Evolutionary conservation across 2,888 invertebrate species (phyloP), one percentile per base, ranked within the genome.

Genomic region (Actias luna): DNA sequence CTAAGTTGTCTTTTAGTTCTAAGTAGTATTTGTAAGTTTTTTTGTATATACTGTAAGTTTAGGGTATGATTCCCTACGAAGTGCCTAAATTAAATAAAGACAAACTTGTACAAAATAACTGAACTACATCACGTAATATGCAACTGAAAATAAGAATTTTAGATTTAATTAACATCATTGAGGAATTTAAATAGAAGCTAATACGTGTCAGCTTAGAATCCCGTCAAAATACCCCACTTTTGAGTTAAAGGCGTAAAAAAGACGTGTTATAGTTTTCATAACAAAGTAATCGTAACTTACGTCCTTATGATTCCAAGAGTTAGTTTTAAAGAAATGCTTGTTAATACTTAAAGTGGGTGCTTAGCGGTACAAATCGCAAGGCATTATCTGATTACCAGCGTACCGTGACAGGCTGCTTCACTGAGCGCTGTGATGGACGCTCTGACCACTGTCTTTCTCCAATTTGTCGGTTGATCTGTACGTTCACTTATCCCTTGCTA

Each of bases 381-480:
- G 27, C 52, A 52, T 52, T 52, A 52, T 55, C 55, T 55, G 55
- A 55, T 55, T 55, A 55, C 29, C n/a, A 8, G 29, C 29, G 29
- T 55, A 61, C 36, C 52, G 31, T 52, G 27, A 50, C 46, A 18
- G 61, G 33, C 55, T 55, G 55, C 55, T 55, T 55, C 29, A 55
- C 55, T 58, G 31, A 42, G 57, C 61, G 58, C 57, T 39, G 61
- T 62, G 61, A 62, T 57, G 42, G 33, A 33, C 1, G 27, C 25
- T 25, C 8, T 59, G 33, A 46, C 60, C 61, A 29, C 42, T 25
- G 36, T 36, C 31, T 18, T 4, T 62, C 42, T 61, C 50, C 65
- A 65, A 65, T 65, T 65, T 63, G 52, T 42, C 42, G 42, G 25
- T 39, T 62, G 52, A 63, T 60, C 58, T 62, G 58, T 59, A 59